Evolutionary conservation across 2,113 vertebrate genomes (phyloP).

Genomic region (Thamnophis sirtalis): DNA sequence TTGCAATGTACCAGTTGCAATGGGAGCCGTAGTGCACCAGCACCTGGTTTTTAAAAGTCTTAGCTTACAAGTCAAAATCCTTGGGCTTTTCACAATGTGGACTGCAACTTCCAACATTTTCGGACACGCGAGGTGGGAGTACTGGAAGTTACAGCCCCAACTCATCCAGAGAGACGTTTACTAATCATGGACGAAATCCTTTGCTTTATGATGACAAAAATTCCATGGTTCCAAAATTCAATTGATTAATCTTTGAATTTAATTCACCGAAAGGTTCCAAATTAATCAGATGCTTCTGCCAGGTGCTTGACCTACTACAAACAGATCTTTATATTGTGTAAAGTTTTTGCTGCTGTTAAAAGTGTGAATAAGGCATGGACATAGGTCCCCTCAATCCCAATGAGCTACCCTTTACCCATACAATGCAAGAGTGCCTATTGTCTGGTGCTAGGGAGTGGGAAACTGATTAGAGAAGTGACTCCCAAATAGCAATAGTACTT

Average conservation of each 20-base stretch:
- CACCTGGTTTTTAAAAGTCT: not conserved
- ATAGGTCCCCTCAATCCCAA: not conserved
- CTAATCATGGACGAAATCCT: not conserved
- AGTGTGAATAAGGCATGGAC: not conserved
- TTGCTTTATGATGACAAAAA: not conserved
- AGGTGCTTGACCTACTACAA: not conserved
- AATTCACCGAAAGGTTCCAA: not conserved
- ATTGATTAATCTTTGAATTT: not conserved
- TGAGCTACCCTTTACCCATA: not conserved
- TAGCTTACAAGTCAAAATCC: not conserved
- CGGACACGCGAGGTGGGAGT: not conserved
- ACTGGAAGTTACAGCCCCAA: not conserved
- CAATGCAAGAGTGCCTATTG: not conserved
- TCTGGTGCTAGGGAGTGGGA: not conserved
- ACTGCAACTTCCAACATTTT: not conserved
- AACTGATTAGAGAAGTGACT: not conserved
- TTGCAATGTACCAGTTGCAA: too few species aligned
- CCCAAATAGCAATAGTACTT: too few species aligned
- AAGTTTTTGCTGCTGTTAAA: too few species aligned
- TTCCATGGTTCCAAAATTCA: not conserved
- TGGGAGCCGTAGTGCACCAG: too few species aligned
- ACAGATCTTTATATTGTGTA: not conserved
- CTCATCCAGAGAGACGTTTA: not conserved
- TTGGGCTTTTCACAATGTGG: not conserved
- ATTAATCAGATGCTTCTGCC: not conserved